These are phyloP conservation scores for Neoscelio sp. DNA, from an alignment of 2,888 invertebrate genomes.

Conservation along the genomic window DNA sequence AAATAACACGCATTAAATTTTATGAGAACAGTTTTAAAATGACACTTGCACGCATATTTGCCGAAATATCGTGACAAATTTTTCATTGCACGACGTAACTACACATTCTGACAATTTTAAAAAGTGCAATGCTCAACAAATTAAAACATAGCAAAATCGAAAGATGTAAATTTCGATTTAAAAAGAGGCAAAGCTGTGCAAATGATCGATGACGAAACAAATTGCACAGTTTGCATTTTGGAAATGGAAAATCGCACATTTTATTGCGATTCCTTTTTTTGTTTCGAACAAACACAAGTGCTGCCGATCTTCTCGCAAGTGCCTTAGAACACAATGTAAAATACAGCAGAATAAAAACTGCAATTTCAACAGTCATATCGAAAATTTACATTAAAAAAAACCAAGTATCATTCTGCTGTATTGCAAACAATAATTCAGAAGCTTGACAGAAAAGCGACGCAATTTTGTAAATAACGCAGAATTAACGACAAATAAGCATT, in stretches of 20 bases:
- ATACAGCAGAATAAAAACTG: not conserved
- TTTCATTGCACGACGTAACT: not conserved
- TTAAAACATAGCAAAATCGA: not conserved
- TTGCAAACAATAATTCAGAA: constrained; percentile 1
- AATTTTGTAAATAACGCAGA: constrained; percentile 13
- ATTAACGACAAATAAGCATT: constrained; percentile 12
- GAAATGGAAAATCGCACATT: not conserved
- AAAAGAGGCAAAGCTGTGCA: no score
- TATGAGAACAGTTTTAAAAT: not conserved
- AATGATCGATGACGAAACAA: no score
- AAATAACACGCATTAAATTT: not conserved
- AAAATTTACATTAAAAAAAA: constrained; percentile 7
- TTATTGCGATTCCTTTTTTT: constrained; percentile 7
- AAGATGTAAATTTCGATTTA: constrained; percentile 30
- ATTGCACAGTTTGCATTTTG: no score
- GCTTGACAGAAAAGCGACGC: not conserved
- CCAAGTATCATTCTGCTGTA: not conserved
- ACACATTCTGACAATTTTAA: constrained; percentile 27
- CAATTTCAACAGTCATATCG: not conserved
- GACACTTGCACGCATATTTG: not conserved
- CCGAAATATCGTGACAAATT: not conserved
- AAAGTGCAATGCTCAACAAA: constrained; percentile 36
- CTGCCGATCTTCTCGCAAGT: constrained; percentile 54
- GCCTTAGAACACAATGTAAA: constrained; percentile 51
- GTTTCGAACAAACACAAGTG: constrained; percentile 33